phyloP scores from a whole-genome alignment of 2,888 invertebrate species.

The Caenorhabditis wallacei region DNA sequence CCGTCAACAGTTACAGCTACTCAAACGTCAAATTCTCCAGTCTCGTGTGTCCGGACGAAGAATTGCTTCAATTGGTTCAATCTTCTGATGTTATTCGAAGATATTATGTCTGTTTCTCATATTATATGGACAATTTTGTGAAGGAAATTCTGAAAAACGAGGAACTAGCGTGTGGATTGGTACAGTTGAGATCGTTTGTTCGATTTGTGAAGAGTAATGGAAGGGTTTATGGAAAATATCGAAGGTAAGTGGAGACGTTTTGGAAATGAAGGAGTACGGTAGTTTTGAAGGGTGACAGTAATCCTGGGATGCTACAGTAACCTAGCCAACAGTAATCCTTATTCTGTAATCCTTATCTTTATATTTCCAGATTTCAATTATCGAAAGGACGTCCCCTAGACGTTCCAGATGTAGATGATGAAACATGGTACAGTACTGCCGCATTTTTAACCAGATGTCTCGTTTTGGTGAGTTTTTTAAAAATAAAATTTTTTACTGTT shows the following conservation, averaged over 20 bases:
- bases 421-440: conserved; percentile 11
- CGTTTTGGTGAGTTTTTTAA: conserved; percentile 7
- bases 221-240: conserved; percentile 41
- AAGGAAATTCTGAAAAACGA: conserved; percentile 7
- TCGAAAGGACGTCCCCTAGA: neutral
- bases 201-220: neutral
- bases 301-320: too few species aligned
- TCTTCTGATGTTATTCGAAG: too few species aligned
- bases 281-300: too few species aligned
- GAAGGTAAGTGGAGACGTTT: conserved; percentile 25
- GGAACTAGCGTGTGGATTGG: conserved; percentile 7
- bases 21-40: conserved; percentile 35
- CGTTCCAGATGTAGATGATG: neutral
- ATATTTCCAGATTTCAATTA: conserved; percentile 24
- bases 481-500: neutral
- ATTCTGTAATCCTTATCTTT: too few species aligned
- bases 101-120: conserved; percentile 35
- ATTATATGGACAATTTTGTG: conserved; percentile 28
- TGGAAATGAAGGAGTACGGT: neutral
- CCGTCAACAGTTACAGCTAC: conserved; percentile 47
- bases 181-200: conserved; percentile 14
- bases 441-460: conserved; percentile 27
- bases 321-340: too few species aligned
- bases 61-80: neutral
- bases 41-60: conserved; percentile 13